Evolutionary conservation across 2,797 vertebrate genomes (phyloP), one percentile per base, ranked within the genome.

Genomic region (Xiphophorus birchmanni): DNA sequence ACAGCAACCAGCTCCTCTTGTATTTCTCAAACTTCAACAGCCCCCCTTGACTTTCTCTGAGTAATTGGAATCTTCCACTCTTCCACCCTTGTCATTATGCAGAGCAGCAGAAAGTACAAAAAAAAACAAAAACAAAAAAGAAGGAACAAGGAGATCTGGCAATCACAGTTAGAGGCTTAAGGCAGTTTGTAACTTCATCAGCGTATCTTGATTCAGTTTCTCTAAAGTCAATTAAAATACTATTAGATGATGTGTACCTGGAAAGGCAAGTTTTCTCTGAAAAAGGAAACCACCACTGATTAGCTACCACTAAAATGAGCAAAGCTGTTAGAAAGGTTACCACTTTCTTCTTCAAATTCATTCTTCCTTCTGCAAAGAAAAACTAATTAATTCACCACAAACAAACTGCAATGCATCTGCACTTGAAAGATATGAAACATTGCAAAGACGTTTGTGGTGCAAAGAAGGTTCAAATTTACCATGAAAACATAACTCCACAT

Each of bases 211-310:
- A 94, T 94, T 87, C 88, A 78, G 75, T 81, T 87, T 91, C 88
- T 95, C 87, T 91, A 84, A 95, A 95, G 91, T 91, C 89, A 92
- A 95, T 94, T 95, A 94, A 94, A 94, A 92, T 84, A 87, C 90
- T 91, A 94, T 93, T 93, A 93, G 81, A 87, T 79, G 79, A 75
- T 74, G 87, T 83, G 74, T 75, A 87, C 81, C 78, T 83, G 77
- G 74, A 73, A 84, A 82, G 77, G 83, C 73, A 79, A 29, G 78
- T 84, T 75, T 1, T 54, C 23, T 80, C 58, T 73, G 89, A 37
- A 37, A 26, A 69, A 67, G 40, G 40, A 5, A 71, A 69, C 10
- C 84, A 48, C 80, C 4, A 73, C 54, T 78, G 89, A 92, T 89
- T 92, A 90, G 77, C 76, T 78, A 81, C 82, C 86, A 81, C 65